Evolutionary conservation across 2,888 invertebrate species (phyloP).

Genomic region (Conus canariensis): DNA sequence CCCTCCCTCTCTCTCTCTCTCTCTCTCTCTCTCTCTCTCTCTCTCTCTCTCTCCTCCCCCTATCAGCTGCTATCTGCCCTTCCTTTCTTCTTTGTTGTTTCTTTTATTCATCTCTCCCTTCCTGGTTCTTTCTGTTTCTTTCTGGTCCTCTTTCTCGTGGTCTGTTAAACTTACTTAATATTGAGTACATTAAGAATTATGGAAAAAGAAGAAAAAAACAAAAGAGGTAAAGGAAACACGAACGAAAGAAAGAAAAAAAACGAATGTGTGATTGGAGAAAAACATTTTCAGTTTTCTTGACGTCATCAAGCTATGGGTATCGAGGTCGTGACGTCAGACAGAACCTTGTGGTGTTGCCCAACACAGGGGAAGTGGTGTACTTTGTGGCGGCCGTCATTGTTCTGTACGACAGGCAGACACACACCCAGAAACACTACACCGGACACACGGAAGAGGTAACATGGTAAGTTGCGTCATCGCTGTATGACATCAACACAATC

Average conservation of each 20-base stretch:
- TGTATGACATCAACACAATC: too few species aligned
- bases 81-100: background rate
- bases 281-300: background rate
- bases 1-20: background rate
- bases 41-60: background rate
- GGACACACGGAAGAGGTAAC: constrained; percentile 96
- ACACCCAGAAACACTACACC: constrained; percentile 92
- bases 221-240: too few species aligned
- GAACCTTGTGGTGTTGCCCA: constrained; percentile 66
- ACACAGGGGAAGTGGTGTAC: constrained; percentile 84
- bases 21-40: background rate
- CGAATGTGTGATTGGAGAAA: too few species aligned
- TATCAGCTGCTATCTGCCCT: background rate
- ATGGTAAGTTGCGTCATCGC: constrained; percentile 82
- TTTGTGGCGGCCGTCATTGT: constrained; percentile 95
- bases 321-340: constrained; percentile 67
- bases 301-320: constrained; percentile 69
- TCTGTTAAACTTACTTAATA: background rate
- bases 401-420: constrained; percentile 91
- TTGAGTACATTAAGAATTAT: background rate
- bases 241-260: too few species aligned
- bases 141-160: background rate
- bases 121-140: background rate
- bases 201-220: too few species aligned
- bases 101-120: background rate